Evolutionary conservation across 1,140 invertebrate genomes (phyloP).

Genomic region (Parasteatoda tepidariorum): DNA sequence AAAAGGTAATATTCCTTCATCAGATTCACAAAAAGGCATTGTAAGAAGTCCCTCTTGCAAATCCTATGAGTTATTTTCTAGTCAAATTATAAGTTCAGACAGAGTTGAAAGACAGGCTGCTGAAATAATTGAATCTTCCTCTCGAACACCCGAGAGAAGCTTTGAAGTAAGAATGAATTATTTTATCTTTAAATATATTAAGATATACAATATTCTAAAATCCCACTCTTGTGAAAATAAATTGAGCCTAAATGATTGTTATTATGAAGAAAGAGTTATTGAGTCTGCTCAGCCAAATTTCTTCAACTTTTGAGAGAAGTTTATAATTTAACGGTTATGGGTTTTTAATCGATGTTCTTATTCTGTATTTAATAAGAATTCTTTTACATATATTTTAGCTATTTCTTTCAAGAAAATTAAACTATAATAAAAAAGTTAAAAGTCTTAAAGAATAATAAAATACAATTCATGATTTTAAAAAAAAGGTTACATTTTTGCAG

Average conservation of each 20-base stretch:
- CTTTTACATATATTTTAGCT: too few relatives aligned
- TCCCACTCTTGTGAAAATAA: too few relatives aligned
- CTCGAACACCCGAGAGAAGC: slow-evolving; percentile 25
- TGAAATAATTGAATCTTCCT: slow-evolving; percentile 30
- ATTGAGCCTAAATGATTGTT: too few relatives aligned
- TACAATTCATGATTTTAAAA: too few relatives aligned
- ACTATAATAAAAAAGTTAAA: too few relatives aligned
- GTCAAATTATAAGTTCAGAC: slow-evolving; percentile 45
- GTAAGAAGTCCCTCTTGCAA: slow-evolving; percentile 56
- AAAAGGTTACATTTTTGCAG: too few relatives aligned
- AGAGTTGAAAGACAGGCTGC: slow-evolving; percentile 38
- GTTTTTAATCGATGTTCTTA: background rate
- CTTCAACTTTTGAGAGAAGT: background rate
- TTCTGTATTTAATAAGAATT: too few relatives aligned
- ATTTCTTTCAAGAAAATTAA: too few relatives aligned
- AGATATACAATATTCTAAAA: too few relatives aligned
- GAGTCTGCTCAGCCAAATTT: too few relatives aligned
- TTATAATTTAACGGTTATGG: background rate
- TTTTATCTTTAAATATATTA: background rate
- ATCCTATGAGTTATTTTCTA: slow-evolving; percentile 51
- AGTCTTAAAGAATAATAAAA: too few relatives aligned
- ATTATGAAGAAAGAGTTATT: too few relatives aligned
- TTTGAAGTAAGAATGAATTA: slow-evolving; percentile 25
- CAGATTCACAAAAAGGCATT: slow-evolving; percentile 39
- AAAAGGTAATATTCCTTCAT: slow-evolving; percentile 1